Base-by-base conservation (phyloP, 2,113 vertebrate genomes). In the Reinhardtius hippoglossoides region DNA sequence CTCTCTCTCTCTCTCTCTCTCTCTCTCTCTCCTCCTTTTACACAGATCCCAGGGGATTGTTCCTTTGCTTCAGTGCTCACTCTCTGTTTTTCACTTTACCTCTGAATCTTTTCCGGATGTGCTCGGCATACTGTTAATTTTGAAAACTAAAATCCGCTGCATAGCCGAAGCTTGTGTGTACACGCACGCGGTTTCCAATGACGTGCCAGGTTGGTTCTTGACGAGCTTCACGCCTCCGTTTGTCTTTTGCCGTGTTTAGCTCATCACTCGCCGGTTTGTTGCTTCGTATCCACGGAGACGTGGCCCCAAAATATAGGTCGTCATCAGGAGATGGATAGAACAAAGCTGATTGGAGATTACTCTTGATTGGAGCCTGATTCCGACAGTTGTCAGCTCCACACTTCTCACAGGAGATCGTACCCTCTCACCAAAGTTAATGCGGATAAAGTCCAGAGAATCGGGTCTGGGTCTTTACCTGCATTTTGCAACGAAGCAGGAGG, bases 1-100 rank as follows among this genome's bases (percentile, higher is more conserved):
- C 20, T 54, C 37, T 50, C 44, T 50, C 63, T 50, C 42, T 60
- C 56, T 59, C 18, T n/a, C 50, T 52, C 18, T 31, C 31, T 50
- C 63, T 50, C 42, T 60, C 56, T 59, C 18, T n/a, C 50, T 52
- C 18, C 31, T 31, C 13, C 77, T 83, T 79, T 74, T 71, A 44
- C 86, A 68, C 67, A 73, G 57, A 80, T 89, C 88, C 87, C 87
- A 65, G 74, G 89, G 88, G 87, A 90, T 84, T 89, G 71, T 82
- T 87, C 78, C 71, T 80, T 81, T 81, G 79, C 76, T 80, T 85
- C 75, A 70, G 44, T 62, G 71, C 86, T 87, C 86, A 74, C 71
- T 85, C 67, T 84, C 67, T 84, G 74, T 88, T 87, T 84, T 87
- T 80, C 52, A 75, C 73, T 83, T 90, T 78, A 72, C 80, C 77